Evolutionary conservation across 92 coral and sea anemone species (phyloP).

Genomic region (Epizoanthus fatuus): DNA sequence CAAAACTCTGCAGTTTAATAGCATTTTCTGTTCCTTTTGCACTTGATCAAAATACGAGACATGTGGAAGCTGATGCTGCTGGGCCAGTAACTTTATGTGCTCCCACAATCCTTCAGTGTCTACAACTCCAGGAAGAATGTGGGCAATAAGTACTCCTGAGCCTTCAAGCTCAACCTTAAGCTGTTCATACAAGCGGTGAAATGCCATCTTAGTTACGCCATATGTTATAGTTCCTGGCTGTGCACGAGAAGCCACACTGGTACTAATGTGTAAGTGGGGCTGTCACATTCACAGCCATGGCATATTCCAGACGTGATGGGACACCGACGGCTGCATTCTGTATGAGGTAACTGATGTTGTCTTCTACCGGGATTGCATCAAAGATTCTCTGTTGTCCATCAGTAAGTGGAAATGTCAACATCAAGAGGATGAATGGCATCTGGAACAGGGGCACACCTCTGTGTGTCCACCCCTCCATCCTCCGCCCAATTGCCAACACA

Average conservation of each 20-base stretch:
- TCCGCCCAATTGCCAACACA: too few species aligned
- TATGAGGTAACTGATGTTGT: too few species aligned
- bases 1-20: slow-evolving; percentile 56
- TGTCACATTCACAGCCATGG: slow-evolving; percentile 24
- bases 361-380: too few species aligned
- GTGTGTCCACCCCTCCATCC: too few species aligned
- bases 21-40: slow-evolving; percentile 52
- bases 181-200: slow-evolving; percentile 67
- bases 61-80: slow-evolving; percentile 62
- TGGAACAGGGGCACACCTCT: too few species aligned
- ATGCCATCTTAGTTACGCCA: slow-evolving; percentile 67
- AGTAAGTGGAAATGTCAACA: too few species aligned
- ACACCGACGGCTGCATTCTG: too few species aligned
- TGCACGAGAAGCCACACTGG: slow-evolving; percentile 47
- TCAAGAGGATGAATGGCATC: too few species aligned
- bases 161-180: slow-evolving; percentile 48
- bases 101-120: slow-evolving; percentile 73
- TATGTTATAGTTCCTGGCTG: slow-evolving; percentile 73
- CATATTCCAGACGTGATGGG: too few species aligned
- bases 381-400: too few species aligned
- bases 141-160: slow-evolving; percentile 55
- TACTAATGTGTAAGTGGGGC: slow-evolving; percentile 67
- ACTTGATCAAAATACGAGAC: slow-evolving; percentile 60
- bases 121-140: slow-evolving; percentile 61
- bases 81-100: slow-evolving; percentile 66